Conservation (phyloP, 2,113 vertebrate species). For the Gymnorhina tibicen region DNA sequence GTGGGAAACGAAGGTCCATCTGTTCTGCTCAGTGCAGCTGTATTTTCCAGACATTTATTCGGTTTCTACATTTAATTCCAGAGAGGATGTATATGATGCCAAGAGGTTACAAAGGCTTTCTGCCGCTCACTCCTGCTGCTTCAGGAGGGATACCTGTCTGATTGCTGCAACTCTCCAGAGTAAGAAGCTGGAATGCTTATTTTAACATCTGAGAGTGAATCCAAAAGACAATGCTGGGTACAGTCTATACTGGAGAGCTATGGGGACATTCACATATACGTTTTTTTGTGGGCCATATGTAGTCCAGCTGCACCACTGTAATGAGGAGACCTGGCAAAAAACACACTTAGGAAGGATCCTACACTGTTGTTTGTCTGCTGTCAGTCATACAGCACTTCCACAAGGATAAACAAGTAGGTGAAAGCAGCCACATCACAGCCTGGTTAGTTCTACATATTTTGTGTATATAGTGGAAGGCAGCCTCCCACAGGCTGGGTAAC, state of each 20-base stretch:
- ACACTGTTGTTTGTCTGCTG: not conserved
- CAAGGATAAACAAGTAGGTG: not conserved
- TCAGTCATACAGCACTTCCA: not conserved
- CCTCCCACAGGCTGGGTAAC: not conserved
- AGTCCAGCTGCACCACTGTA: not conserved
- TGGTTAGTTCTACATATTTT: not conserved
- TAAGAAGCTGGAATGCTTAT: not conserved
- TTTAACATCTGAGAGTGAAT: not conserved
- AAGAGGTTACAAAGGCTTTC: conserved; percentile 3
- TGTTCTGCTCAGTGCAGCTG: not conserved
- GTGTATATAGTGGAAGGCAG: not conserved
- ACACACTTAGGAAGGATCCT: not conserved
- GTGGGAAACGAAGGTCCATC: not conserved
- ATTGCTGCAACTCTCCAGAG: not conserved
- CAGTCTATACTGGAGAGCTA: not conserved
- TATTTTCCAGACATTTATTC: not conserved
- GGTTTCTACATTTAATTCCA: not conserved
- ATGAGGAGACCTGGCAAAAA: not conserved
- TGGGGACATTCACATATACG: fast-evolving
- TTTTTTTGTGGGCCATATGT: not conserved
- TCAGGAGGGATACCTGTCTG: not conserved
- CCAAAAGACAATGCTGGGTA: not conserved
- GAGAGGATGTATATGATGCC: not conserved
- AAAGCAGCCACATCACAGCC: not conserved
- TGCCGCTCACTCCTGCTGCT: not conserved